Percentiles rank a stretch among this genome's conserved stretches.
Evolutionary conservation across 1,140 invertebrate species (phyloP).

Genomic region (Choristoneura fumiferana): DNA sequence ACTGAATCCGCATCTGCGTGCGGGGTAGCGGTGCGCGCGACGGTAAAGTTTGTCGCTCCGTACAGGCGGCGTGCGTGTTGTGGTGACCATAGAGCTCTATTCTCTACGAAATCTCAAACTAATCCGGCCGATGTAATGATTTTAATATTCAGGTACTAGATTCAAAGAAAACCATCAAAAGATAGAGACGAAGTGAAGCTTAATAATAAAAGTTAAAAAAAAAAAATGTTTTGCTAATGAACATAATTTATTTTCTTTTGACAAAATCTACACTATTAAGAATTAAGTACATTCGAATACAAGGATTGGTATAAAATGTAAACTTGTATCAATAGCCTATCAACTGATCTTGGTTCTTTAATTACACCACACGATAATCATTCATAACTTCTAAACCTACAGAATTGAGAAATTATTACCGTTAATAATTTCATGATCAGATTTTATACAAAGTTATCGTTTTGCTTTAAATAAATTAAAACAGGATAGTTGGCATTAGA

Average conservation of each 20-base stretch:
- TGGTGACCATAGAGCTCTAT: too few relatives aligned
- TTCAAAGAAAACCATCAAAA: too few relatives aligned
- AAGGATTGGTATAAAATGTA: constrained; percentile 77
- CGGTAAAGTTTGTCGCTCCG: too few relatives aligned
- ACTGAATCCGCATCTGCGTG: too few relatives aligned
- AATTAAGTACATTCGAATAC: constrained; percentile 77
- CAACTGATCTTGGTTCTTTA: constrained; percentile 72
- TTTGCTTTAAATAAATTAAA: constrained; percentile 22
- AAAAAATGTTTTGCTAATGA: constrained; percentile 57
- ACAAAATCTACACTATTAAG: constrained; percentile 78
- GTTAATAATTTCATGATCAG: constrained; percentile 37
- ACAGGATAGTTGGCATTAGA: constrained; percentile 36
- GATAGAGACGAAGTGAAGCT: background rate
- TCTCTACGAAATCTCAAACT: too few relatives aligned
- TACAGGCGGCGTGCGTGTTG: too few relatives aligned
- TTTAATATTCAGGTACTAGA: too few relatives aligned
- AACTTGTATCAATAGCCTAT: constrained; percentile 66
- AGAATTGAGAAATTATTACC: background rate
- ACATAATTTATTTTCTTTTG: constrained; percentile 76
- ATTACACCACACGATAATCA: constrained; percentile 57
- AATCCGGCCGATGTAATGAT: too few relatives aligned
- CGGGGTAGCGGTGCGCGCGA: too few relatives aligned
- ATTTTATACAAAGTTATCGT: constrained; percentile 30
- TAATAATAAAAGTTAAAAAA: constrained; percentile 36
- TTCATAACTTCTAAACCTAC: constrained; percentile 21